Evolutionary conservation across 2,113 vertebrate species (phyloP).

Genomic region (Oenanthe melanoleuca): DNA sequence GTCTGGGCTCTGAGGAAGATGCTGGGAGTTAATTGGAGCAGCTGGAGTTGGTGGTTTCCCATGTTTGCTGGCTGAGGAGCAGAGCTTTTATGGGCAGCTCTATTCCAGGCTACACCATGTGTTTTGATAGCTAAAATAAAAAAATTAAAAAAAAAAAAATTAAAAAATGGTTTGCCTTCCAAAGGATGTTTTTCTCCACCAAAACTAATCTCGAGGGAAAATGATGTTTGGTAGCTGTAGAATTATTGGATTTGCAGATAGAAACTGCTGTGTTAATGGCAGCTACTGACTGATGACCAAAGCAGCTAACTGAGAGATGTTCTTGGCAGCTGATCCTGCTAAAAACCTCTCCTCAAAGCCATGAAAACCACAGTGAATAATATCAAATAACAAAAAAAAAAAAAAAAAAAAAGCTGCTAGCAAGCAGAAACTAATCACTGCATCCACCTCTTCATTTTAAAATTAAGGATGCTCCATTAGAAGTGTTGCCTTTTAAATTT

Average conservation of each 20-base stretch:
- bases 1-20: constrained; percentile 65
- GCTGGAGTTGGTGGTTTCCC: constrained; percentile 71
- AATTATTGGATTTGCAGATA: constrained; percentile 40
- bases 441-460: neutral
- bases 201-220: neutral
- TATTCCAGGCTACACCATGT: neutral
- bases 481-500: neutral
- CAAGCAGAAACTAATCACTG: neutral
- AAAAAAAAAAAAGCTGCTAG: neutral
- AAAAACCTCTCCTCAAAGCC: constrained; percentile 1
- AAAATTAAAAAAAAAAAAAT: neutral
- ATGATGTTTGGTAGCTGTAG: neutral
- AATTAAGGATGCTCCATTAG: neutral
- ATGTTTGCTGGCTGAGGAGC: constrained; percentile 68
- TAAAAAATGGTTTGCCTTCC: constrained; percentile 9
- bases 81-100: constrained; percentile 32
- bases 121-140: constrained; percentile 57
- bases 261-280: neutral
- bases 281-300: constrained; percentile 17
- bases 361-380: neutral
- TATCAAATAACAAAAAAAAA: neutral
- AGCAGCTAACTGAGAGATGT: constrained; percentile 1
- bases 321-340: constrained; percentile 5
- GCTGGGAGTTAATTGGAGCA: constrained; percentile 73
- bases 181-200: constrained; percentile 34